A percentile compares a stretch with the other conserved stretches of the same genome.
phyloP scores from a whole-genome alignment of 2,113 vertebrate genomes.

The Indri indri region DNA sequence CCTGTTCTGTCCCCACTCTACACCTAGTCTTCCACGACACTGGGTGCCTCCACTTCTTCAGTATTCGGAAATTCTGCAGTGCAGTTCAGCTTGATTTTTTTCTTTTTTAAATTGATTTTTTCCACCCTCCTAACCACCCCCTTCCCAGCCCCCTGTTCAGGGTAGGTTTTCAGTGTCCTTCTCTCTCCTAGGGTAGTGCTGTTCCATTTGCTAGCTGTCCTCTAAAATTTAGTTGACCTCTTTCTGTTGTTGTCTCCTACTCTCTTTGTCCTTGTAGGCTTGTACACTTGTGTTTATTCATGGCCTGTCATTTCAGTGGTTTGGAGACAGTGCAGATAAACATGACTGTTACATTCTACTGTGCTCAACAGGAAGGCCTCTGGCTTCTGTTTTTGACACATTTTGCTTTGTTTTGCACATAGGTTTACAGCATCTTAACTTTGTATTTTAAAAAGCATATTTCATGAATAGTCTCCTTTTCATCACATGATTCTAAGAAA shows the following conservation, averaged over 20 bases:
- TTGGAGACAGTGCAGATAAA: background rate
- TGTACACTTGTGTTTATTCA: background rate
- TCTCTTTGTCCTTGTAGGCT: background rate
- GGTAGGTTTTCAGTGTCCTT: background rate
- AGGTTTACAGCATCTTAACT: background rate
- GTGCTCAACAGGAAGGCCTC: background rate
- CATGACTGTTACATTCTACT: rapidly evolving
- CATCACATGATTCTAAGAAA: background rate
- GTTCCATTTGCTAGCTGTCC: background rate
- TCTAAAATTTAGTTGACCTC: background rate
- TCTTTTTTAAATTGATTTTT: background rate
- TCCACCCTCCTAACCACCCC: rapidly evolving
- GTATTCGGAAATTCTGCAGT: background rate
- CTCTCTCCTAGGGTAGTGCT: background rate
- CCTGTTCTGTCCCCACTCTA: background rate
- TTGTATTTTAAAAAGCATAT: background rate
- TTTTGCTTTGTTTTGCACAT: background rate
- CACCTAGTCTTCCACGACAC: rapidly evolving
- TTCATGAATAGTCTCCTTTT: background rate
- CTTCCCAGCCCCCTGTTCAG: background rate
- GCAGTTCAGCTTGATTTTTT: background rate
- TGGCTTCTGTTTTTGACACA: background rate
- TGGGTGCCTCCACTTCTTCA: rapidly evolving
- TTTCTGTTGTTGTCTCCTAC: rapidly evolving
- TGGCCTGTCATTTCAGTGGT: background rate